These are phyloP conservation scores for Petrocephalus zakoni DNA, from an alignment of 2,113 vertebrate species.

Conservation along the genomic window DNA sequence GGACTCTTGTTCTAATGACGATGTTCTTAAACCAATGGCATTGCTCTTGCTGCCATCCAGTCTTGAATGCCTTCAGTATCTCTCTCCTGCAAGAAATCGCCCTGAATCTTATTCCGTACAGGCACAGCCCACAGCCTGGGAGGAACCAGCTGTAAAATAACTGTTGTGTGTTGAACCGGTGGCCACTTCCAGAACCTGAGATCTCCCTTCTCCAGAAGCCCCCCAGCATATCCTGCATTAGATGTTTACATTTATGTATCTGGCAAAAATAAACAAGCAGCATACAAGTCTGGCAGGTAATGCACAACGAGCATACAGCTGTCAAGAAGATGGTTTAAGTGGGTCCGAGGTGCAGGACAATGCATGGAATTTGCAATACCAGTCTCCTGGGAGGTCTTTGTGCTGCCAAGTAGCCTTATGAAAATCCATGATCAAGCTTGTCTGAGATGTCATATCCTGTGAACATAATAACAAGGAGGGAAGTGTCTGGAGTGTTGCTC, in stretches of 20 bases:
- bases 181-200: not conserved
- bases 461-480: not conserved
- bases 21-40: not conserved
- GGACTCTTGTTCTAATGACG: not conserved
- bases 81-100: not conserved
- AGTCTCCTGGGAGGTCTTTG: not conserved
- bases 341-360: not conserved
- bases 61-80: not conserved
- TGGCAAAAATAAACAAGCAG: not conserved
- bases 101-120: not conserved
- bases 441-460: not conserved
- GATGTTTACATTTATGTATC: not conserved
- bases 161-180: not conserved
- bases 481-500: not conserved
- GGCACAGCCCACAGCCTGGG: not conserved
- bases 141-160: not conserved
- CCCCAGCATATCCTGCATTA: not conserved
- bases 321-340: not conserved
- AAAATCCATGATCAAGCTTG: not conserved
- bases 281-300: not conserved
- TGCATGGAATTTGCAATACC: not conserved
- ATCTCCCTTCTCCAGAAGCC: not conserved
- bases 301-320: not conserved
- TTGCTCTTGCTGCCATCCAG: not conserved
- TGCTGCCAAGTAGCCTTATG: not conserved